Conservation (phyloP, 2,113 vertebrate species). For the Mola mola region DNA sequence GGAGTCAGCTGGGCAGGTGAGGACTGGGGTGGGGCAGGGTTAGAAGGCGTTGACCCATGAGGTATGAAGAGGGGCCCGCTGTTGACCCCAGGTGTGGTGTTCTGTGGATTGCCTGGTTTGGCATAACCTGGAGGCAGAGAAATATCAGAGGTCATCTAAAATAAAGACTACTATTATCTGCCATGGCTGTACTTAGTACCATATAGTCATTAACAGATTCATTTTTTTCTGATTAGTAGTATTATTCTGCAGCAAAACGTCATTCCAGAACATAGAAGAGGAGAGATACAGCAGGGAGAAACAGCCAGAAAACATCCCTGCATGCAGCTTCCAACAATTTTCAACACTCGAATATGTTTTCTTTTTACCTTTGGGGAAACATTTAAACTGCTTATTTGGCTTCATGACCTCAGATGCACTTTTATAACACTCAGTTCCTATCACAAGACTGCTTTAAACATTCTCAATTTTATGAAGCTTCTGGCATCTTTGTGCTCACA, state of each 20-base stretch:
- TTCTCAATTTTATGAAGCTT: constrained; percentile 6
- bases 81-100: constrained; percentile 71
- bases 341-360: constrained; percentile 43
- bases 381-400: background rate
- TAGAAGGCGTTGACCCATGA: constrained; percentile 87
- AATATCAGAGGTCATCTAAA: constrained; percentile 5
- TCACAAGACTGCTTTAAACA: background rate
- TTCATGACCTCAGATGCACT: background rate
- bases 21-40: constrained; percentile 83
- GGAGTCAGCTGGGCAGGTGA: constrained; percentile 84
- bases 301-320: constrained; percentile 31
- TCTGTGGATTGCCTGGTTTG: constrained; percentile 87
- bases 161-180: background rate
- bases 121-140: constrained; percentile 86
- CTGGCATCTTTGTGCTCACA: background rate
- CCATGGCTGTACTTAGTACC: background rate
- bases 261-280: constrained; percentile 10
- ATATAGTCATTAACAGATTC: background rate
- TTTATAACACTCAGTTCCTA: background rate
- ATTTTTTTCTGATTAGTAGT: background rate
- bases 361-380: constrained; percentile 56
- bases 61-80: constrained; percentile 84
- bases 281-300: constrained; percentile 29
- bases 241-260: constrained; percentile 8
- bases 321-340: constrained; percentile 38